Base-by-base conservation (phyloP, 2,797 vertebrate species). In the Ctenopoma multispine region DNA sequence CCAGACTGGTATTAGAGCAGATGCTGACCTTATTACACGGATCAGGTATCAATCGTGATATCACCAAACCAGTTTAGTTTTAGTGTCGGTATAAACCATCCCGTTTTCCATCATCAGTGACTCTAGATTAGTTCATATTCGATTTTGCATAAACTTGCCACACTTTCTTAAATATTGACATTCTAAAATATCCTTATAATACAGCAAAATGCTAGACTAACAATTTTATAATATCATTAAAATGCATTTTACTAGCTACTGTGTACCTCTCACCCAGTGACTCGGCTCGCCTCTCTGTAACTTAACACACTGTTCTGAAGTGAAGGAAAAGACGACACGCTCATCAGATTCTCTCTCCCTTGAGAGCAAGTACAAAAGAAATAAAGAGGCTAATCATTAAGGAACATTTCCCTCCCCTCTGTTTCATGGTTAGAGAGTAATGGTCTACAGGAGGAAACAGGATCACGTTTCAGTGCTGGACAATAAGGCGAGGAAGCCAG, bases 381-480 rank as follows among this genome's bases (percentile, higher is more conserved):
- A 46, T 63, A 59, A 68, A 58, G 46, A 66, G 18, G 66, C 69
- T 43, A 48, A 23, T 51, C 1, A 21, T 81, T 57, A 63, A 60
- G 29, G 69, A 85, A 73, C 77, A 79, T 69, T 81, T 79, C 61
- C 73, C 79, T 58, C 63, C 79, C 67, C 63, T 81, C 72, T 66
- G 68, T 56, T 80, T 69, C 75, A 82, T 1, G 63, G 50, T 69
- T 29, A 48, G 55, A 76, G 60, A 69, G 68, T 57, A 77, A 86
- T 27, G 36, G 63, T 64, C 48, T 63, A 53, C 55, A 41, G 77
- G 47, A 82, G 63, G 79, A 83, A 80, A 76, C 71, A 5, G 67
- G 73, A 90, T 92, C 83, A 54, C 2, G 31, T 90, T 90, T 85
- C 86, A 80, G 62, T 48, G 69, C 49, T 9, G 78, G 77, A 87